phyloP scores from a whole-genome alignment of 2,888 invertebrate species.

The Eilema sororculum region DNA sequence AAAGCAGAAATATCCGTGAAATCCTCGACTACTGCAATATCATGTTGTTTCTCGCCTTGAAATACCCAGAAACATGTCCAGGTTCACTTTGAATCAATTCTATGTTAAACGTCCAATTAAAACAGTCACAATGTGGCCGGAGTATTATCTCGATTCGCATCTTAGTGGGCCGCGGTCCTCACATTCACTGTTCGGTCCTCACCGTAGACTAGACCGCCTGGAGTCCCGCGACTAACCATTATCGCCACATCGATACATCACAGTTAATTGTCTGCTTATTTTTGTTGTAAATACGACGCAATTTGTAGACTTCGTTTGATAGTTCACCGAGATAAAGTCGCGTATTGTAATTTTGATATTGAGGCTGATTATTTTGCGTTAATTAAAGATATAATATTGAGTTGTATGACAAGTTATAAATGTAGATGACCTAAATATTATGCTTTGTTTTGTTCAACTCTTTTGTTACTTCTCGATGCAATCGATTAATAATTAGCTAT shows the following conservation, averaged over 20 bases:
- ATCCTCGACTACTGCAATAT: slow-evolving; percentile 29
- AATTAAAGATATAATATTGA: slow-evolving; percentile 71
- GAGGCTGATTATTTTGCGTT: slow-evolving; percentile 73
- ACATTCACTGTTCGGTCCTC: slow-evolving; percentile 15
- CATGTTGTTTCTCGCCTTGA: slow-evolving; percentile 45
- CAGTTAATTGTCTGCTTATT: slow-evolving; percentile 72
- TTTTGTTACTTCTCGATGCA: neutral
- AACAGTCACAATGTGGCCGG: slow-evolving; percentile 64
- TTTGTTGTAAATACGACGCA: slow-evolving; percentile 74
- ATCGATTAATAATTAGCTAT: neutral
- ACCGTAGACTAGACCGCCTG: slow-evolving; percentile 19
- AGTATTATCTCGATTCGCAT: slow-evolving; percentile 54
- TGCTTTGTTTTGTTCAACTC: neutral
- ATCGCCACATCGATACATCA: slow-evolving; percentile 59
- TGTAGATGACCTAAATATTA: neutral
- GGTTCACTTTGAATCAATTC: slow-evolving; percentile 50
- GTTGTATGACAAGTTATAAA: slow-evolving; percentile 1
- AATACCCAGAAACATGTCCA: slow-evolving; percentile 43
- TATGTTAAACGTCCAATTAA: slow-evolving; percentile 71
- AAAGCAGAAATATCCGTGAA: slow-evolving; percentile 5
- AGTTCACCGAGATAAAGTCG: slow-evolving; percentile 68
- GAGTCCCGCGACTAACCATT: slow-evolving; percentile 32
- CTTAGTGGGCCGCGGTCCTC: slow-evolving; percentile 41
- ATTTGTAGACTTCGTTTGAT: slow-evolving; percentile 76
- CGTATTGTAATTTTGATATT: slow-evolving; percentile 71